phyloP scores from a whole-genome alignment of 2,113 vertebrate species.

The Cavia porcellus region DNA sequence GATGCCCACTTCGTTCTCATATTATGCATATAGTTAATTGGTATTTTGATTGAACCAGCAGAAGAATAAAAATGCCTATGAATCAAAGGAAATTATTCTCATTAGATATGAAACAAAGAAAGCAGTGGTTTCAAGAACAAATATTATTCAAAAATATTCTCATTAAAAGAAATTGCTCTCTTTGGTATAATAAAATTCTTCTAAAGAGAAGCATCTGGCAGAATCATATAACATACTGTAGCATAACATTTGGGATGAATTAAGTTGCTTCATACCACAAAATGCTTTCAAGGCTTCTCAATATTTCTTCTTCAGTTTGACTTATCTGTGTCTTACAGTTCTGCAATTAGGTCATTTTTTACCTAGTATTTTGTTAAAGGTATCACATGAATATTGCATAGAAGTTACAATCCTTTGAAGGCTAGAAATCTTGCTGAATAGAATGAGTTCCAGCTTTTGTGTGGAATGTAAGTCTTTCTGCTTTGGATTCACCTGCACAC shows the following conservation, averaged over 20 bases:
- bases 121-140: conserved; percentile 85
- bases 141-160: conserved; percentile 87
- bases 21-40: conserved; percentile 81
- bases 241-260: conserved; percentile 85
- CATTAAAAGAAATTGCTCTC: conserved; percentile 87
- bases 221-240: conserved; percentile 82
- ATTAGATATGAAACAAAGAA: conserved; percentile 85
- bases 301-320: conserved; percentile 81
- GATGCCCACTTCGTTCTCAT: conserved; percentile 66
- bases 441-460: not conserved
- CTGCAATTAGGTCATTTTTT: conserved; percentile 70
- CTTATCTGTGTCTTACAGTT: conserved; percentile 69
- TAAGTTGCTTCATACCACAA: conserved; percentile 83
- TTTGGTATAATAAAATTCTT: conserved; percentile 84
- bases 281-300: conserved; percentile 77
- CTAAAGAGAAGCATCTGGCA: conserved; percentile 88
- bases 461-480: not conserved
- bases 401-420: not conserved
- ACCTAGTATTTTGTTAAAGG: conserved; percentile 71
- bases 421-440: conserved; percentile 52
- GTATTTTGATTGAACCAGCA: conserved; percentile 85
- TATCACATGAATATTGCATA: conserved; percentile 48
- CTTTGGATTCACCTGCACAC: not conserved
- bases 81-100: conserved; percentile 88
- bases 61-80: conserved; percentile 82